Evolutionary conservation across 1,140 invertebrate genomes (phyloP), one percentile per base, ranked within the genome.

Genomic region (Drosophila virilis): DNA sequence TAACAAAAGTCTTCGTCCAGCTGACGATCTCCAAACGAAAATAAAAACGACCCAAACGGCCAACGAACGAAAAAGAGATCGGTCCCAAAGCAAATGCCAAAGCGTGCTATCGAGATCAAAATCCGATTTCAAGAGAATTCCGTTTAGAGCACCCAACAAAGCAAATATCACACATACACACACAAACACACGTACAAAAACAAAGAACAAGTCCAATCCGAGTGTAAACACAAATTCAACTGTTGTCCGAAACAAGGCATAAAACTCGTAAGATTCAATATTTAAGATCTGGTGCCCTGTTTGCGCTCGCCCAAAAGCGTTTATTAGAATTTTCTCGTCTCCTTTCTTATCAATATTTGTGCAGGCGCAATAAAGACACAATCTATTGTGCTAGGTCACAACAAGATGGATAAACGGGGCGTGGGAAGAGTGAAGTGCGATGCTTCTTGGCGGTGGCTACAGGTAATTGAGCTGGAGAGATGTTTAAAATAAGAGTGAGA

Each of bases 291-390:
- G 28, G 13, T 5, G 8, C 17, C 13, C 28, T 54, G 50, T 54
- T 17, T 61, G 37, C 22, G 32, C 32, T 12, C 32, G 52, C 3
- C 9, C 55, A 45, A 45, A 55, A 55, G 33, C 40, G 51, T 73
- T 72, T 59, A 38, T 38, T 67, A 17, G 40, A 64, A 67, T 60
- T 59, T 52, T 35, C 17, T 35, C 32, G 17, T 67, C 54, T 59
- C 35, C 9, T 40, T 37, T 48, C 65, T 74, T 74, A 74, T 74
- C 71, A 74, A 69, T 74, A 69, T 74, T 74, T 74, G 71, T 62
- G 50, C 64, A 74, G 66, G 15, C 51, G 48, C 43, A 60, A 61
- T 57, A 68, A 69, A 74, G 67, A 54, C 13, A 68, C 48, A 46
- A 46, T 66, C 54, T 52, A 46, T 73, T 66, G 70, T 73, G 46